Evolutionary conservation across 2,797 vertebrate genomes (phyloP), one percentile per base, ranked within the genome.

Genomic region (Anomalospiza imberbis): DNA sequence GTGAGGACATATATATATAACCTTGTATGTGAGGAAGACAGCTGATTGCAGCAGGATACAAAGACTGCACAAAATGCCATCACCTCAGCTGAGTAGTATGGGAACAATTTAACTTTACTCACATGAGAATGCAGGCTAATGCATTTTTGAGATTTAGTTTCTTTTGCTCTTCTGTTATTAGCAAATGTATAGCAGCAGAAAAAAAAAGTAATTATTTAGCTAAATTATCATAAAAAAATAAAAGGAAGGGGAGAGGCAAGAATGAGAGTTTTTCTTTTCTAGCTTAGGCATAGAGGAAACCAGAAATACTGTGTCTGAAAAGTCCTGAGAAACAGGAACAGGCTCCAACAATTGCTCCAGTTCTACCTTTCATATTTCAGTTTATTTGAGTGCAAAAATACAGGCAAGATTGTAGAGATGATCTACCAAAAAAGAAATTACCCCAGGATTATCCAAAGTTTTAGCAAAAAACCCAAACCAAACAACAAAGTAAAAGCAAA

Each of bases 161-260:
- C 4, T 63, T 71, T n/a, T 71, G 11, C 29, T 15, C 12, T 63
- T 83, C 28, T 2, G 8, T 36, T 54, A 42, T n/a, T 77, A 84
- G 18, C 17, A 63, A 63, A 63, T 28, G 20, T 5, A 12, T 14
- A 68, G 70, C 25, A 88, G 17, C 24, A 42, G 53, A 71, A 70
- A 26, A 71, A 70, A 26, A 40, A 3, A n/a, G 15, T 24, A 1
- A 71, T 53, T 71, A 45, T 42, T 83, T 53, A 57, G 8, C 7
- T 60, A 83, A 88, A 83, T 72, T 32, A 26, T 40, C 3, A 34
- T 42, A 36, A 11, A 5, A 28, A 17, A 14, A 32, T 2, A 13
- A 29, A 15, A 8, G 2, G 1, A 1, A 2, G 0, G 0, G 2
- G 1, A 38, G 3, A 1, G 1, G 2, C 0, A 0, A 58, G 18